These are phyloP conservation scores for Rhyacophila evoluta DNA, from an alignment of 2,888 invertebrate genomes.

Conservation along the genomic window DNA sequence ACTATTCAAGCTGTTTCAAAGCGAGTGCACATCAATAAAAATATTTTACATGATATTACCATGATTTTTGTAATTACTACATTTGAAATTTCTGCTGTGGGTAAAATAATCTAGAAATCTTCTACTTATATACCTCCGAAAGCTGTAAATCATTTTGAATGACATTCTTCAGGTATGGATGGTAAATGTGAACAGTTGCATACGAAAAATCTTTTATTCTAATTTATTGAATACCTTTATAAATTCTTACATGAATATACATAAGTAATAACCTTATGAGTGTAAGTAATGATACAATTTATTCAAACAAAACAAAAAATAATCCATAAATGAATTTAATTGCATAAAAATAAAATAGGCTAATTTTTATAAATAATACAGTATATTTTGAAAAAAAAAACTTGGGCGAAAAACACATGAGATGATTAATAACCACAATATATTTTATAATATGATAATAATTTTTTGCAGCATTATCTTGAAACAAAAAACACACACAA, in stretches of 20 bases:
- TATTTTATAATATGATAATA: constrained; percentile 6
- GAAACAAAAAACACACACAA: constrained; percentile 35
- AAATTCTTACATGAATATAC: constrained; percentile 50
- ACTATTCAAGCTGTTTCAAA: too few relatives aligned
- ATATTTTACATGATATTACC: too few relatives aligned
- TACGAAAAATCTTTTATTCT: constrained; percentile 53
- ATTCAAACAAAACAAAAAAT: constrained; percentile 41
- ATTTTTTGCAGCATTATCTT: constrained; percentile 1
- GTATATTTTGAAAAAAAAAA: constrained; percentile 20
- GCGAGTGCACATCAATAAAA: too few relatives aligned
- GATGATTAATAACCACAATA: background rate
- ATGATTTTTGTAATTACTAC: too few relatives aligned
- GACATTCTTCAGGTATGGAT: background rate
- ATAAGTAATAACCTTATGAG: constrained; percentile 49
- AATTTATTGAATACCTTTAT: constrained; percentile 50
- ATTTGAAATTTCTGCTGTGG: too few relatives aligned
- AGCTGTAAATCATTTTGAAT: too few relatives aligned
- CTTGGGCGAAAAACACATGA: background rate
- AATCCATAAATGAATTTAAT: constrained; percentile 30
- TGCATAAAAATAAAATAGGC: constrained; percentile 17
- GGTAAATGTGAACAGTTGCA: constrained; percentile 23
- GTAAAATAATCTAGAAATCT: too few relatives aligned
- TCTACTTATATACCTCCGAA: too few relatives aligned
- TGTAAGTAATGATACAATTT: constrained; percentile 52
- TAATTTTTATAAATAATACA: constrained; percentile 25